phyloP scores from a whole-genome alignment of 2,113 vertebrate species.

The Prunella fulvescens region DNA sequence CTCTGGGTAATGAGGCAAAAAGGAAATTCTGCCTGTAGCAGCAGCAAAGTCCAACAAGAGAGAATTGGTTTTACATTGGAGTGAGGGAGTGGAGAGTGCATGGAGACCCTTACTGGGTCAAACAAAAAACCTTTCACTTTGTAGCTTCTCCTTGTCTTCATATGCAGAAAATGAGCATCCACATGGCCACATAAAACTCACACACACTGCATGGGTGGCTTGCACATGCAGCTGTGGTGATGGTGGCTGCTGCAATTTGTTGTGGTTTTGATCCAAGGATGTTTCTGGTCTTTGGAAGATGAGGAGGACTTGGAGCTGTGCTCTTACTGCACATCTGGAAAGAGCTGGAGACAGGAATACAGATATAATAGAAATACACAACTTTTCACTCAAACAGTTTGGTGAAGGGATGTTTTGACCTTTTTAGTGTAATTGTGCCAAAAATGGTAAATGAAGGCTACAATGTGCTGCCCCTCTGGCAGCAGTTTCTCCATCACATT shows the following conservation, averaged over 20 bases:
- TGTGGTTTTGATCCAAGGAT: background rate
- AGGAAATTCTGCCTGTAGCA: background rate
- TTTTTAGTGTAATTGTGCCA: background rate
- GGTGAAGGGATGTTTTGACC: background rate
- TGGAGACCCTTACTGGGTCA: background rate
- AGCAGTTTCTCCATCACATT: background rate
- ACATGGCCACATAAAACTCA: background rate
- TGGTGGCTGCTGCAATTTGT: background rate
- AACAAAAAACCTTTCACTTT: background rate
- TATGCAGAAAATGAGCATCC: background rate
- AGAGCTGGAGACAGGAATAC: background rate
- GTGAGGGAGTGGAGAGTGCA: background rate
- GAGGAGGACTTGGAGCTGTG: background rate
- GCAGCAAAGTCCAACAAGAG: background rate
- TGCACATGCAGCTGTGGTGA: background rate
- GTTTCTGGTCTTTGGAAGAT: background rate
- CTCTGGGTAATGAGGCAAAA: conserved; percentile 34
- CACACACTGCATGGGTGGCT: background rate
- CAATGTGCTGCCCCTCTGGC: background rate
- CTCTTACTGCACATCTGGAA: background rate
- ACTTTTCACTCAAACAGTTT: background rate
- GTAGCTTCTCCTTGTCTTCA: background rate
- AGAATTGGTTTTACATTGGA: background rate
- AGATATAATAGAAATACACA: background rate
- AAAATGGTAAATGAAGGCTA: background rate